Evolutionary conservation across 2,888 invertebrate genomes (phyloP).

Genomic region (Petrolisthes cinctipes): DNA sequence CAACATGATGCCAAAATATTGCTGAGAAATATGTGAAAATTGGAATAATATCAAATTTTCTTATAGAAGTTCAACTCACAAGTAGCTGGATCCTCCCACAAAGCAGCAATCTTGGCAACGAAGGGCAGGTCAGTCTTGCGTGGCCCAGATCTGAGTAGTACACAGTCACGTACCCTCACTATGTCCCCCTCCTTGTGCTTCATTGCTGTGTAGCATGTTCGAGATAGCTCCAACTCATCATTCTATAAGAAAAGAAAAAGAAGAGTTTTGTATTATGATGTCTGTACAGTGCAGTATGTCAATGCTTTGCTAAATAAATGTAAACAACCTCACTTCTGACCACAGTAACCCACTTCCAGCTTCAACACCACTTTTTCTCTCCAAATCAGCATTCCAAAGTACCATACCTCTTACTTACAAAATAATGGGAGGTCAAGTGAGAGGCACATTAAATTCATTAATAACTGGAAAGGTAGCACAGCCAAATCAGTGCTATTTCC

Average conservation of each 20-base stretch:
- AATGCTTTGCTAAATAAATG: no score
- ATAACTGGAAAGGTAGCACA: no score
- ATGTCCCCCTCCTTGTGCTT: constrained; percentile 89
- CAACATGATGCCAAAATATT: constrained; percentile 10
- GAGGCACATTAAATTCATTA: no score
- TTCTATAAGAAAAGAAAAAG: constrained; percentile 73
- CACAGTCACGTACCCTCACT: constrained; percentile 89
- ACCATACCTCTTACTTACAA: no score
- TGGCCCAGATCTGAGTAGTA: constrained; percentile 87
- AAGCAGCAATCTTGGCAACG: constrained; percentile 92
- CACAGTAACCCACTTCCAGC: no score
- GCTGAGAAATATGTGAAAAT: constrained; percentile 12
- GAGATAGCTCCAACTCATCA: constrained; percentile 80
- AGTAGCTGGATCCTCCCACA: constrained; percentile 95
- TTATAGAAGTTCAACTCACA: constrained; percentile 74
- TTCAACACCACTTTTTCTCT: no score
- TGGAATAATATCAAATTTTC: neutral
- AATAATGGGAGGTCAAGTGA: no score
- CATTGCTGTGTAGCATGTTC: constrained; percentile 92
- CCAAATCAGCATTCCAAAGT: no score
- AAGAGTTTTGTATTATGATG: no score
- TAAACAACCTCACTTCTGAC: no score
- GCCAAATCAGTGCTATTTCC: no score
- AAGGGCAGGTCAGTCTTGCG: constrained; percentile 89
- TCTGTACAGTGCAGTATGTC: no score